Conservation (phyloP, 2,113 vertebrate species). For the Phylloscopus trochiloides region DNA sequence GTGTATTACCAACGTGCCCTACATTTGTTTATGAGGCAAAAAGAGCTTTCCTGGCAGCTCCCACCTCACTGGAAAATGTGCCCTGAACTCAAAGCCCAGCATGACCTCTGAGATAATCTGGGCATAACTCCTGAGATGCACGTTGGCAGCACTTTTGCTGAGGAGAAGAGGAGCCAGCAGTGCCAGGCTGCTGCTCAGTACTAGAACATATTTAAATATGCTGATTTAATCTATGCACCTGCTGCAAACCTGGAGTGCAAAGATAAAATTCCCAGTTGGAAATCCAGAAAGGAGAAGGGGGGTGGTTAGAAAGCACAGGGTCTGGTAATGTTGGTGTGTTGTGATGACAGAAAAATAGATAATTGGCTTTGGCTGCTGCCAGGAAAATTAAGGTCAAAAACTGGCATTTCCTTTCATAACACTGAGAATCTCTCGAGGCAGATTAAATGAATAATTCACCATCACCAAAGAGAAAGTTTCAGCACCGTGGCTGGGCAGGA, state of each 20-base stretch:
- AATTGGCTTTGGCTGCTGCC: background rate
- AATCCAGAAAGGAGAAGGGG: background rate
- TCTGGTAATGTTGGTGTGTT: background rate
- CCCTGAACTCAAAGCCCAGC: background rate
- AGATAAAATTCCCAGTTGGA: background rate
- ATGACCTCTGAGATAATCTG: background rate
- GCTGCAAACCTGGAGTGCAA: background rate
- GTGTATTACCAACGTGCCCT: background rate
- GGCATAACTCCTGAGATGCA: background rate
- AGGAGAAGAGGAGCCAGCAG: background rate
- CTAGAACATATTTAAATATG: conserved; percentile 60
- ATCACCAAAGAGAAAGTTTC: background rate
- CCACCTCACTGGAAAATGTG: background rate
- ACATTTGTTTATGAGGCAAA: background rate
- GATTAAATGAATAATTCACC: conserved; percentile 29
- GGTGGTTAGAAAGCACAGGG: background rate
- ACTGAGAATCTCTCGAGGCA: background rate
- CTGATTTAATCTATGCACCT: conserved; percentile 59
- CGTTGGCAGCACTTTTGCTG: background rate
- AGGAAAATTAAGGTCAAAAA: background rate
- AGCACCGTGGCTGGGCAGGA: background rate
- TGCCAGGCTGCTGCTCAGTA: background rate
- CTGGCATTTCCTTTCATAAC: background rate
- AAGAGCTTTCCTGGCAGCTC: background rate
- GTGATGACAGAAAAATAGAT: background rate